Evolutionary conservation across 2,888 invertebrate species (phyloP).

Genomic region (Slavum lentiscoides): DNA sequence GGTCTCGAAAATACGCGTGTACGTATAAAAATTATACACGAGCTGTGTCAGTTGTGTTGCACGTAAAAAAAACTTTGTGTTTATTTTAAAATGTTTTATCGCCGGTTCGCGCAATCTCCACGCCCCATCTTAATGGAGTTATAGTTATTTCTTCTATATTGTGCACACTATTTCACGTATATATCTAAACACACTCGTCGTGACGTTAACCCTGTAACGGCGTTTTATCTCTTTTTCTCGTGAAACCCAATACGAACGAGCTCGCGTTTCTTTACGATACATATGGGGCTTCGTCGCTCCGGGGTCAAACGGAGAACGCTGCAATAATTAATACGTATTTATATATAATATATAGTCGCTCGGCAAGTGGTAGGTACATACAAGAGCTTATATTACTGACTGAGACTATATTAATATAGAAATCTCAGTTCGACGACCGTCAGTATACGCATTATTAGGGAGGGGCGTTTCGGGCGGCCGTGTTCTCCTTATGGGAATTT

Average conservation of each 20-base stretch:
- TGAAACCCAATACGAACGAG: slow-evolving; percentile 30
- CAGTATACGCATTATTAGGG: no score
- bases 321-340: slow-evolving; percentile 29
- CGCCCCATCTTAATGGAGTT: slow-evolving; percentile 43
- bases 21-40: neutral
- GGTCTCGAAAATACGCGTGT: neutral
- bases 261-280: slow-evolving; percentile 10
- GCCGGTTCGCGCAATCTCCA: slow-evolving; percentile 46
- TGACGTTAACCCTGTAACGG: neutral
- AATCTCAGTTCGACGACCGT: no score
- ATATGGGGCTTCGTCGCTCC: neutral
- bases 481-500: no score
- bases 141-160: neutral
- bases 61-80: slow-evolving; percentile 29
- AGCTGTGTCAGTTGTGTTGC: no score
- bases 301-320: neutral
- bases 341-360: no score
- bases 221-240: neutral
- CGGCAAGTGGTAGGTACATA: neutral
- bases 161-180: neutral
- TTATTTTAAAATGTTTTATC: slow-evolving; percentile 46
- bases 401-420: no score
- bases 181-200: no score
- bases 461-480: no score
- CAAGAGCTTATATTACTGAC: no score